Evolutionary conservation across 1,140 invertebrate species (phyloP).

Genomic region (Andricus grossulariae): DNA sequence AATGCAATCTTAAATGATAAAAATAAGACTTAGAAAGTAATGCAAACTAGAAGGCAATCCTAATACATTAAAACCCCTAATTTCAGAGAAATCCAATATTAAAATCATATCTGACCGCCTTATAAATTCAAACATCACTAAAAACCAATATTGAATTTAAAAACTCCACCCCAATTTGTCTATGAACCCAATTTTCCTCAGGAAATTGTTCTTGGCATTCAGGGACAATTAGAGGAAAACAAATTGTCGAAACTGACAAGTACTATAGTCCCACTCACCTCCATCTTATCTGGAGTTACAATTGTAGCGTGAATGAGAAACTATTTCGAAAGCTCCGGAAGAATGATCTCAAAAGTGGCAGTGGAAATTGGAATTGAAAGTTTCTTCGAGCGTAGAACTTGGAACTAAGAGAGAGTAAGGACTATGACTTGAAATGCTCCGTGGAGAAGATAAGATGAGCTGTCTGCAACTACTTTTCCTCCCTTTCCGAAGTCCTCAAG

Average conservation of each 20-base stretch:
- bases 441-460: conserved; percentile 17
- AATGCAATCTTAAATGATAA: no score
- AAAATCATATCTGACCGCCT: background rate
- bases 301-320: conserved; percentile 7
- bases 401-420: background rate
- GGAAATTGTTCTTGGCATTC: background rate
- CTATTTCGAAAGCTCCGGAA: background rate
- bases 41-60: no score
- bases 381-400: conserved; percentile 12
- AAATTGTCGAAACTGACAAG: background rate
- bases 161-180: no score
- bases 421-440: background rate
- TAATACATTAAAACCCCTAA: no score
- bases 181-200: no score
- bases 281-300: background rate
- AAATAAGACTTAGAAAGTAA: no score
- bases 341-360: background rate
- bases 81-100: no score
- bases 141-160: background rate
- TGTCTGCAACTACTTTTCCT: conserved; percentile 24
- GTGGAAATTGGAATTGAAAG: conserved; percentile 30
- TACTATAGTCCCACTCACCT: background rate
- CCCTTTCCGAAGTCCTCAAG: background rate
- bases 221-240: conserved; percentile 1
- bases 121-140: background rate